These are phyloP conservation scores for Monochamus saltuarius DNA, from an alignment of 1,140 invertebrate genomes.

Conservation along the genomic window DNA sequence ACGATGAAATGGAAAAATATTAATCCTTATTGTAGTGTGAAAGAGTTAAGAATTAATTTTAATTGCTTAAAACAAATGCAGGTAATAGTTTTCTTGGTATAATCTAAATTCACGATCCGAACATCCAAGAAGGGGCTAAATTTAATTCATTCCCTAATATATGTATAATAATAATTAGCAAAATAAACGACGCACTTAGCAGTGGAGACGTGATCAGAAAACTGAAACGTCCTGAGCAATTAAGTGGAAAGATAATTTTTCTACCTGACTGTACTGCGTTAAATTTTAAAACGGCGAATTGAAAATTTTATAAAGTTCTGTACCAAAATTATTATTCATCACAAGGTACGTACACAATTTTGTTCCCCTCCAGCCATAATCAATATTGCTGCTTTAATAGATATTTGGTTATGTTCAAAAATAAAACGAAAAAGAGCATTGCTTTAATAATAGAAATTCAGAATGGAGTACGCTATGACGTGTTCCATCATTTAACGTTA, in stretches of 20 bases:
- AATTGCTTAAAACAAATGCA: too few species aligned
- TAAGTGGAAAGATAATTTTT: slow-evolving; percentile 15
- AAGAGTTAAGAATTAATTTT: too few species aligned
- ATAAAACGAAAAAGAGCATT: not conserved
- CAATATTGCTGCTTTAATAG: slow-evolving; percentile 12
- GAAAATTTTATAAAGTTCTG: slow-evolving; percentile 24
- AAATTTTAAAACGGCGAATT: slow-evolving; percentile 30
- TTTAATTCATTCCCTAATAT: too few species aligned
- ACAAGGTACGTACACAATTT: slow-evolving; percentile 6
- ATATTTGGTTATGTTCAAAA: slow-evolving; percentile 2
- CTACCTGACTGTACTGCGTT: slow-evolving; percentile 16
- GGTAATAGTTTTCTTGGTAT: too few species aligned
- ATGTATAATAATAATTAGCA: too few species aligned
- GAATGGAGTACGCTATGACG: too few species aligned
- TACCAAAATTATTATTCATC: slow-evolving; percentile 18
- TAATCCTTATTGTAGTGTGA: too few species aligned
- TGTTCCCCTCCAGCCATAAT: slow-evolving; percentile 4
- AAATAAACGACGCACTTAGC: not conserved
- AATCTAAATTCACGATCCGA: too few species aligned
- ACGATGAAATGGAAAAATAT: too few species aligned
- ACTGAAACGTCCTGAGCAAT: not conserved
- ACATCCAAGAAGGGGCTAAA: too few species aligned
- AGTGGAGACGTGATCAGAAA: slow-evolving; percentile 9
- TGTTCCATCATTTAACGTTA: too few species aligned
- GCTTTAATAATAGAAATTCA: too few species aligned